Conservation (phyloP, 1,140 invertebrate genomes). For the Tetranychus cinnabarinus region DNA sequence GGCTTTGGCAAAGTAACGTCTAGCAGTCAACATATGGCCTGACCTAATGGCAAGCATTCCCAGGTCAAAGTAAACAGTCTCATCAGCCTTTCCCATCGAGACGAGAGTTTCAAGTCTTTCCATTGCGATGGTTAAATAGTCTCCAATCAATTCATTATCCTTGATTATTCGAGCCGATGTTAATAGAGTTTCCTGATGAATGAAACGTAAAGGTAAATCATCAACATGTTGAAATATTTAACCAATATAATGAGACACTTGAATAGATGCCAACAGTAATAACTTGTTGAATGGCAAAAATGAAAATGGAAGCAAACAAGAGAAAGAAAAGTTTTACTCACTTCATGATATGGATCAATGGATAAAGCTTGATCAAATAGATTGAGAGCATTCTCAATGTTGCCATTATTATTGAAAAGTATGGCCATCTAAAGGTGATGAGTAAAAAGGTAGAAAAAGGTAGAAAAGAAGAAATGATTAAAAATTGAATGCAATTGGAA, state of each 20-base stretch:
- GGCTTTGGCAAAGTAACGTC: not conserved
- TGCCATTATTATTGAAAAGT: slow-evolving; percentile 20
- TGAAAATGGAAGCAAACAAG: not conserved
- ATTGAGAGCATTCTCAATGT: slow-evolving; percentile 16
- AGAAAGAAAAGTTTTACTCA: not conserved
- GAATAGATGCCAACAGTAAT: not conserved
- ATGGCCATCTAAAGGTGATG: slow-evolving; percentile 19
- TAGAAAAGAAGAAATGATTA: not conserved
- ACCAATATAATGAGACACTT: not conserved
- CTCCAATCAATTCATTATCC: not conserved
- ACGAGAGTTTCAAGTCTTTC: slow-evolving; percentile 2
- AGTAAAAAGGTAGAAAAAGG: too few species aligned
- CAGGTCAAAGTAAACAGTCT: slow-evolving; percentile 7
- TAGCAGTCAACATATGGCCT: not conserved
- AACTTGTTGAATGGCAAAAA: not conserved
- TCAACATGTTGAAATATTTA: not conserved
- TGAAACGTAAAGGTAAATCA: not conserved
- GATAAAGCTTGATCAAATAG: slow-evolving; percentile 21
- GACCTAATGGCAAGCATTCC: slow-evolving; percentile 6
- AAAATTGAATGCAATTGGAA: not conserved
- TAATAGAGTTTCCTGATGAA: slow-evolving; percentile 1
- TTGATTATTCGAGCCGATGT: slow-evolving; percentile 9
- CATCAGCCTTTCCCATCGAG: slow-evolving; percentile 1
- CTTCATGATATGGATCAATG: slow-evolving; percentile 18
- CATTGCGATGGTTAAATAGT: slow-evolving; percentile 1